Evolutionary conservation across 2,888 invertebrate species (phyloP).

Genomic region (Aproaerema taeniolella): DNA sequence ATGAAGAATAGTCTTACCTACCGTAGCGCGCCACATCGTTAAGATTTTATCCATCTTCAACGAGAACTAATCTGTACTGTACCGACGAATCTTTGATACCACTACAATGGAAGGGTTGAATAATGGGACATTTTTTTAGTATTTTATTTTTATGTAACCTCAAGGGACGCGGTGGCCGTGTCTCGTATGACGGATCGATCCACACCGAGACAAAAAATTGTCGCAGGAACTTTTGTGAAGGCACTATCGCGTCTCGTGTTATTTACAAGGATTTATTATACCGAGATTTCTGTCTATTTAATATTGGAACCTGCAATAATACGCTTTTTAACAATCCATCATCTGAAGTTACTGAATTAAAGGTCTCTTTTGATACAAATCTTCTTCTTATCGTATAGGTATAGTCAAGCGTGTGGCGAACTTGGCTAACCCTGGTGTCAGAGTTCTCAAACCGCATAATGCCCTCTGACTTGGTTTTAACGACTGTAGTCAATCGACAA

Average conservation of each 20-base stretch:
- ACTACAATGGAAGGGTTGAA: slow-evolving; percentile 64
- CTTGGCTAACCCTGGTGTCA: too few relatives aligned
- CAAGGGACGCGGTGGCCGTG: slow-evolving; percentile 36
- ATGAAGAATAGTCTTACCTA: slow-evolving; percentile 58
- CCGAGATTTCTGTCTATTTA: too few relatives aligned
- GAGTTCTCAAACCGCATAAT: too few relatives aligned
- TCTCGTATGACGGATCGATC: slow-evolving; percentile 64
- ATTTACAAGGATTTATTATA: slow-evolving; percentile 12
- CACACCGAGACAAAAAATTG: slow-evolving; percentile 39
- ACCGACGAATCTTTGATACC: slow-evolving; percentile 35
- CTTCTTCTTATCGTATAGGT: too few relatives aligned
- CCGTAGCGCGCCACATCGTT: slow-evolving; percentile 59
- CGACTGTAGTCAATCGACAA: too few relatives aligned
- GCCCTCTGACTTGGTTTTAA: too few relatives aligned
- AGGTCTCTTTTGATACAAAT: too few relatives aligned
- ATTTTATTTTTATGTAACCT: slow-evolving; percentile 53
- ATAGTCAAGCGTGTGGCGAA: too few relatives aligned
- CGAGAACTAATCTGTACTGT: slow-evolving; percentile 65
- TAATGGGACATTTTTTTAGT: slow-evolving; percentile 57
- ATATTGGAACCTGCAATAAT: too few relatives aligned
- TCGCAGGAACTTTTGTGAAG: slow-evolving; percentile 14
- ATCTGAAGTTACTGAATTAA: too few relatives aligned
- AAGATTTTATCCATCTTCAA: slow-evolving; percentile 69
- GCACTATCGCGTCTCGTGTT: slow-evolving; percentile 7
- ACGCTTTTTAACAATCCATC: too few relatives aligned